phyloP scores from a whole-genome alignment of 2,113 vertebrate genomes.

The Neogobius melanostomus region DNA sequence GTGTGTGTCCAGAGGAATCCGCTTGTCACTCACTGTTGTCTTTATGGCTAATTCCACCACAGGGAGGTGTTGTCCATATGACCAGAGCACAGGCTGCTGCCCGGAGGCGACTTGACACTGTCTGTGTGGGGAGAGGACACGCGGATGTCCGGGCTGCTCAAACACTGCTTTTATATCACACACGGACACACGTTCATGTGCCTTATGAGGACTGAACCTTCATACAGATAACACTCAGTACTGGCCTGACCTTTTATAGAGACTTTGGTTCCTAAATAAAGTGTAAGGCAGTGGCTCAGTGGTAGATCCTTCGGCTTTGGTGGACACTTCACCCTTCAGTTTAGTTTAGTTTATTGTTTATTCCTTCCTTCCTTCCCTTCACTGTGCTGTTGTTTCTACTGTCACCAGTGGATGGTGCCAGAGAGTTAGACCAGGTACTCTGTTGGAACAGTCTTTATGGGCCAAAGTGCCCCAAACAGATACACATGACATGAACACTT shows the following conservation, averaged over 20 bases:
- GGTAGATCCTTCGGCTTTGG: too few species aligned
- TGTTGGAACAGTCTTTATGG: too few species aligned
- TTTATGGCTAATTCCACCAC: slow-evolving; percentile 77
- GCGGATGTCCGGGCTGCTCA: slow-evolving; percentile 76
- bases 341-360: too few species aligned
- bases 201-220: not conserved
- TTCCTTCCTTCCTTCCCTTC: too few species aligned
- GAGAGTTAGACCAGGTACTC: too few species aligned
- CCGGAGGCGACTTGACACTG: slow-evolving; percentile 78
- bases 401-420: too few species aligned
- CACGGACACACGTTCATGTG: not conserved
- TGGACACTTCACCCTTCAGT: too few species aligned
- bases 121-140: slow-evolving; percentile 77
- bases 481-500: too few species aligned
- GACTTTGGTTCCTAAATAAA: not conserved
- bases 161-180: slow-evolving; percentile 73
- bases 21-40: slow-evolving; percentile 76
- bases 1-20: slow-evolving; percentile 79
- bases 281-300: too few species aligned
- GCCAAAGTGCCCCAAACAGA: too few species aligned
- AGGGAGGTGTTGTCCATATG: slow-evolving; percentile 79
- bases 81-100: slow-evolving; percentile 76
- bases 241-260: not conserved
- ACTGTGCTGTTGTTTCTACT: too few species aligned
- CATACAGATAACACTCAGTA: too few species aligned